These are phyloP conservation scores for Lycaena phlaeas DNA, from an alignment of 2,888 invertebrate genomes.

Conservation along the genomic window DNA sequence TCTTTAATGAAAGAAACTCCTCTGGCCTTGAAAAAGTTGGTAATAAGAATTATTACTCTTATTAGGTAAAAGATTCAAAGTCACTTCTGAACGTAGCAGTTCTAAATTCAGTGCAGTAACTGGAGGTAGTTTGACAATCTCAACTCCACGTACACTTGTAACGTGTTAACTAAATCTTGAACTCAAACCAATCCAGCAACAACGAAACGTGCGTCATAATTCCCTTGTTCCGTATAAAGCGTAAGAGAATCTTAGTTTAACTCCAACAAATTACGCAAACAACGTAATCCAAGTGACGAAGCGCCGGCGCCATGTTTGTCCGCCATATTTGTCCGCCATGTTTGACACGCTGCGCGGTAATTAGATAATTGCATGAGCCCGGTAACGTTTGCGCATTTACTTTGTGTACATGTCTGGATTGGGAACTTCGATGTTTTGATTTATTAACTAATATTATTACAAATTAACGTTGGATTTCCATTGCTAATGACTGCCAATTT, in stretches of 20 bases:
- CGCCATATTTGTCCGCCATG: constrained; percentile 39
- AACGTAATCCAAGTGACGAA: constrained; percentile 37
- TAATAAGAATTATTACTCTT: too few relatives aligned
- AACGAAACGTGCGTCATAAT: constrained; percentile 15
- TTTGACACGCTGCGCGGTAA: constrained; percentile 38
- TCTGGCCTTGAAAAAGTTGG: too few relatives aligned
- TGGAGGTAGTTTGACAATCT: constrained; percentile 1
- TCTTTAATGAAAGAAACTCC: too few relatives aligned
- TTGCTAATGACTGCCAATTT: constrained; percentile 4
- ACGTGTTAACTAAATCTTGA: too few relatives aligned
- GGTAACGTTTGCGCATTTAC: constrained; percentile 32
- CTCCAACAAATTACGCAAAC: constrained; percentile 51
- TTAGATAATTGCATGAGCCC: constrained; percentile 54
- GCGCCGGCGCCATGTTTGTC: constrained; percentile 31
- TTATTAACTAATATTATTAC: constrained; percentile 7
- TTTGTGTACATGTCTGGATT: constrained; percentile 26
- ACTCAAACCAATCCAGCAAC: too few relatives aligned
- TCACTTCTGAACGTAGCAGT: too few relatives aligned
- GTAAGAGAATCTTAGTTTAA: constrained; percentile 32
- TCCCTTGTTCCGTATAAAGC: constrained; percentile 13
- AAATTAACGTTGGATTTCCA: constrained; percentile 10
- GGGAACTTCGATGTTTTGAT: constrained; percentile 11
- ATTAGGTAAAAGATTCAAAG: too few relatives aligned
- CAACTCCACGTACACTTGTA: too few relatives aligned
- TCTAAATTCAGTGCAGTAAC: too few relatives aligned